Evolutionary conservation across 2,797 vertebrate species (phyloP), one percentile per base, ranked within the genome.

Genomic region (Scleropages formosus): DNA sequence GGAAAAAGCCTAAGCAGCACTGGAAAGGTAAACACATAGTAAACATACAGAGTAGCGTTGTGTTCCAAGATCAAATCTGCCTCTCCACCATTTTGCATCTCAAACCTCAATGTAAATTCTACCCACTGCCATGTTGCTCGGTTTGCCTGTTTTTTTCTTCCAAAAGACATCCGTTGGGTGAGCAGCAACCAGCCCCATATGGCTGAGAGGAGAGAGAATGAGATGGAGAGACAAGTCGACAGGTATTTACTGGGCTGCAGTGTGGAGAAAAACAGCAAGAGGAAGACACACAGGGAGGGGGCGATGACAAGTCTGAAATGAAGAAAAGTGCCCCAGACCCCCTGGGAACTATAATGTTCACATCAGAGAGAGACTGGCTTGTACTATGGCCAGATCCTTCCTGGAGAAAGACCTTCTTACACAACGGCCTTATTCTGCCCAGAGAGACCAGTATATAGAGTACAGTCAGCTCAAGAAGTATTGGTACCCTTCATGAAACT

Each of bases 81-180:
- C 49, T 49, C 49, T 24, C 8, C 18, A 56, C 24, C 49, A 47
- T 22, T 70, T 70, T 70, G 68, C 68, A 70, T 53, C 68, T 70
- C 49, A 27, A 46, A 56, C 68, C 49, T 18, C 68, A 70, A 70
- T 70, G 68, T 70, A 70, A 70, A 70, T 70, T 51, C 53, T n/a
- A 46, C 22, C 47, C 46, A 67, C n/a, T n/a, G 39, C 16, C 44
- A 20, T 44, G 16, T n/a, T 9, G n/a, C 18, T 16, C 22, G 70
- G 47, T 44, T 13, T 51, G 44, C 47, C 46, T 22, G 66, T 22
- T 69, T n/a, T 22, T 46, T 24, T 26, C n/a, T n/a, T n/a, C n/a
- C n/a, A n/a, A n/a, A n/a, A n/a, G 16, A 44, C 15, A 46, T 47
- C 26, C 68, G 18, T 11, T 9, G 18, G 53, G 53, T 2, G 2